Percentiles rank a stretch among this genome's conserved stretches.
Evolutionary conservation across 2,888 invertebrate genomes (phyloP).

Genomic region (Gordius sp.): DNA sequence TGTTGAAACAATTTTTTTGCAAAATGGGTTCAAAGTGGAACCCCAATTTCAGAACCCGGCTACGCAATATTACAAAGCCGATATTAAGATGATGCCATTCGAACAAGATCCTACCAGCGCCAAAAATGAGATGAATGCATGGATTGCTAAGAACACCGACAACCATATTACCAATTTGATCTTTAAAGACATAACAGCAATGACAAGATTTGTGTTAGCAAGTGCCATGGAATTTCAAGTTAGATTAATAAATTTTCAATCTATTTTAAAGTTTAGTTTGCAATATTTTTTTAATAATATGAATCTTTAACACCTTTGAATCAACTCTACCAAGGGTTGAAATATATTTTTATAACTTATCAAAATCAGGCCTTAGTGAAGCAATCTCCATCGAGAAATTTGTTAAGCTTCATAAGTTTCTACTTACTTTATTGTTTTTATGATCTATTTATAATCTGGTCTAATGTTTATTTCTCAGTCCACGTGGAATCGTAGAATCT

Average conservation of each 20-base stretch:
- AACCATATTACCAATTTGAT: background rate
- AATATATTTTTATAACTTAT: no score
- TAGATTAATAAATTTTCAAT: no score
- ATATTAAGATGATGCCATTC: background rate
- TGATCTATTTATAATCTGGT: no score
- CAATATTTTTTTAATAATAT: no score
- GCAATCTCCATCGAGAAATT: no score
- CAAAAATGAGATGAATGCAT: background rate
- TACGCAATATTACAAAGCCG: background rate
- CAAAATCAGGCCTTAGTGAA: no score
- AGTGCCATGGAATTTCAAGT: slow-evolving; percentile 4
- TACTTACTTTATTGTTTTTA: no score
- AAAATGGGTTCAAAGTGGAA: slow-evolving; percentile 2
- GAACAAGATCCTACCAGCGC: background rate
- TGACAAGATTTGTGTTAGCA: background rate
- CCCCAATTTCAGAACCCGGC: background rate
- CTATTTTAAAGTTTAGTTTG: no score
- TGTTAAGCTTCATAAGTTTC: no score
- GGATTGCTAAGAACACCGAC: background rate
- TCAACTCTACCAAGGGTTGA: no score
- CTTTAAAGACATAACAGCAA: background rate
- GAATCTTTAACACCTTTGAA: no score
- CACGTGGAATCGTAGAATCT: background rate
- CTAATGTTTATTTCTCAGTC: no score
- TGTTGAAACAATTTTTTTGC: background rate